Evolutionary conservation across 2,888 invertebrate species (phyloP), one percentile per base, ranked within the genome.

Genomic region (Apocheima hispidaria): DNA sequence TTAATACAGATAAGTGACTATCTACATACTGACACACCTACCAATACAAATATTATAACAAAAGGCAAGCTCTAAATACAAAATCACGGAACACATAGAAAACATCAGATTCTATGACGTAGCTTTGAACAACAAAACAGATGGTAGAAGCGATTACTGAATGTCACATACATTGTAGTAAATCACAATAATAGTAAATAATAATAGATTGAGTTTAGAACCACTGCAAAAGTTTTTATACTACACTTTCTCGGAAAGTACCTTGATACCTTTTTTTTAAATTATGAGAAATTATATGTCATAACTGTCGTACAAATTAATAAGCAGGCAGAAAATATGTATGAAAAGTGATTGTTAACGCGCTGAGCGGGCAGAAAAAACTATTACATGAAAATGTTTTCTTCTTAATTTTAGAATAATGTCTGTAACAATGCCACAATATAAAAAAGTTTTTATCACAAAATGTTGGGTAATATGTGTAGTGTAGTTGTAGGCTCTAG

Each of bases 11-110:
- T 51, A 61, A 61, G 23, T 44, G 38, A 33, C 46, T 35, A 60
- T 33, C 35, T 53, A 53, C 44, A 56, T 26, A 46, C 36, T 9
- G 52, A 62, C 61, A 56, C 61, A 62, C 61, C 56, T 57, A 41
- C 46, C 2, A 21, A 41, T 16, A 51, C 52, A 61, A 61, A 61
- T 41, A 62, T 53, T 49, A 20, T 28, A 35, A 43, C 14, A 52
- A 48, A 33, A 60, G 36, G 10, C 16, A 23, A 38, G 43, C 21
- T 56, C 30, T 56, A 57, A 62, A 14, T 52, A 49, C 14, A 6
- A 36, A 62, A 57, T 38, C 61, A 62, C 52, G 56, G 35, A 26
- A 20, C 18, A 21, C 33, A 44, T 28, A 41, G 18, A 52, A 52
- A 52, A 33, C 38, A 49, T 33, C 7, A 7, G 14, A 48, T 49